phyloP scores from a whole-genome alignment of 2,888 invertebrate genomes.

The Anoplius nigerrimus region DNA sequence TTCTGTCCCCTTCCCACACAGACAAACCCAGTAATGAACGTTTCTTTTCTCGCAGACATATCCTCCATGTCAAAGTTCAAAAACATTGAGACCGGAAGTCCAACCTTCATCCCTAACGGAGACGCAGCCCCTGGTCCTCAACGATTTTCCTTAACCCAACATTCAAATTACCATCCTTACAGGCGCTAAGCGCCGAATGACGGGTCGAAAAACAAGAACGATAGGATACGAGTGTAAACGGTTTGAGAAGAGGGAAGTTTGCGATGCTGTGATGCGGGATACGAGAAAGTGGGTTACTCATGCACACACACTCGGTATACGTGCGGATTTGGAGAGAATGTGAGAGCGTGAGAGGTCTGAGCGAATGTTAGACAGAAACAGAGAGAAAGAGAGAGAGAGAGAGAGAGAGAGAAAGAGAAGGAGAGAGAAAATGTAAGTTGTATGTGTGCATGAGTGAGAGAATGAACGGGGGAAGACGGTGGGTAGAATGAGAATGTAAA shows the following conservation, averaged over 20 bases:
- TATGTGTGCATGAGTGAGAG: not conserved
- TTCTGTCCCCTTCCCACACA: too few species aligned
- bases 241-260: conserved; percentile 30
- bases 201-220: not conserved
- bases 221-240: conserved; percentile 13
- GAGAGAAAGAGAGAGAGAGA: conserved; percentile 3
- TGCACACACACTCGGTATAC: not conserved
- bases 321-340: not conserved
- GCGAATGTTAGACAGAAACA: not conserved
- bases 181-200: conserved; percentile 69
- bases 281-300: not conserved
- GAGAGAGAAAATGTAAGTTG: conserved; percentile 9
- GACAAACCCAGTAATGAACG: not conserved
- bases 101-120: conserved; percentile 66
- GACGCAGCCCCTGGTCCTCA: conserved; percentile 76
- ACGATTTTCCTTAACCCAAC: conserved; percentile 75
- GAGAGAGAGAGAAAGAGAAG: conserved; percentile 5
- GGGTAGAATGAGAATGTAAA: too few species aligned
- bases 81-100: conserved; percentile 64
- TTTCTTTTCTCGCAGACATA: conserved; percentile 59
- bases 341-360: not conserved
- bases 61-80: conserved; percentile 67
- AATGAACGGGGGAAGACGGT: too few species aligned
- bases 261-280: conserved; percentile 27
- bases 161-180: conserved; percentile 77